A percentile compares a stretch with the other conserved stretches of the same genome.
phyloP scores from a whole-genome alignment of 2,113 vertebrate species.

The Toxotes jaculatrix region DNA sequence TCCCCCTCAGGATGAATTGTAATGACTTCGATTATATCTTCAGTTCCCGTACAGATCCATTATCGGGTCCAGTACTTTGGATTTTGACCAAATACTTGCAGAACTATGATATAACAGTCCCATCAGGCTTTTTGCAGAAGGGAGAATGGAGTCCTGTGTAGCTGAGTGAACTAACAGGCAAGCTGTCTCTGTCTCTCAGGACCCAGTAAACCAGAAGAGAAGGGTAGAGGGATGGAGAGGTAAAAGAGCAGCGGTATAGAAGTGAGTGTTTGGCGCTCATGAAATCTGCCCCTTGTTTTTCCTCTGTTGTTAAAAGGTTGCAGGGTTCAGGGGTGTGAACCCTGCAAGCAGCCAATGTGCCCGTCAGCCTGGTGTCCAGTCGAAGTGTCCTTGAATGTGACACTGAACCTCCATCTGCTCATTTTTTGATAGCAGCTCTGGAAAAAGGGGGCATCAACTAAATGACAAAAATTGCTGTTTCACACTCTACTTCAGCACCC shows the following conservation, averaged over 20 bases:
- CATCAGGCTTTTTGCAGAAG: too few relatives aligned
- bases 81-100: too few relatives aligned
- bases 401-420: constrained; percentile 32
- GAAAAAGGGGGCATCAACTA: constrained; percentile 34
- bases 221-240: constrained; percentile 19
- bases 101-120: too few relatives aligned
- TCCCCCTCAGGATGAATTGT: background rate
- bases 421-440: constrained; percentile 27
- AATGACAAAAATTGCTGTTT: constrained; percentile 36
- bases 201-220: constrained; percentile 11
- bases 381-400: background rate
- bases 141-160: constrained; percentile 12
- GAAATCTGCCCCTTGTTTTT: constrained; percentile 35
- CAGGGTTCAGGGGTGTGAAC: constrained; percentile 46
- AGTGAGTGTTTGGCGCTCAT: constrained; percentile 16
- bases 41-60: background rate
- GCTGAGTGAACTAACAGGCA: constrained; percentile 32
- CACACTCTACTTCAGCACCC: constrained; percentile 3
- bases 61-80: background rate
- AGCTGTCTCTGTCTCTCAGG: constrained; percentile 8
- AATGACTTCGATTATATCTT: background rate
- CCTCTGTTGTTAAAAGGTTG: constrained; percentile 6
- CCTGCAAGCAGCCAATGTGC: background rate
- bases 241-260: constrained; percentile 36
- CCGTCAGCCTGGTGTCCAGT: constrained; percentile 32